Evolutionary conservation across 1,140 invertebrate genomes (phyloP).

Genomic region (Bombus pascuorum): DNA sequence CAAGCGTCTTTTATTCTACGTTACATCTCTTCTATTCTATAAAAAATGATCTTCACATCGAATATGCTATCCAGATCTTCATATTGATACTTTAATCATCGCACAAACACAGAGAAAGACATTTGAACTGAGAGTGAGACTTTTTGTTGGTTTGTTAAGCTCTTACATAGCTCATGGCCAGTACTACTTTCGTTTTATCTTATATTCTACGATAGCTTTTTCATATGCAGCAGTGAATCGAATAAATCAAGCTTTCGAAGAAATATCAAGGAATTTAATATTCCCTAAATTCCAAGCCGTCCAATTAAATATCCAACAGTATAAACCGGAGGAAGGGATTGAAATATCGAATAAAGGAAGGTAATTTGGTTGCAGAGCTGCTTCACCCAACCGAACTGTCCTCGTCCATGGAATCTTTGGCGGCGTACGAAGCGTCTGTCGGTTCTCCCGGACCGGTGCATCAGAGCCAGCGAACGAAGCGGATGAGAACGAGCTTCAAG

Average conservation of each 20-base stretch:
- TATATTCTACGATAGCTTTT: too few species aligned
- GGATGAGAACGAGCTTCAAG: constrained; percentile 98
- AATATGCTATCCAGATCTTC: too few species aligned
- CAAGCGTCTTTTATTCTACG: background rate
- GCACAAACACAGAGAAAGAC: too few species aligned
- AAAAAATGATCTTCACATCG: too few species aligned
- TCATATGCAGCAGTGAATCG: too few species aligned
- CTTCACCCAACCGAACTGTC: constrained; percentile 88
- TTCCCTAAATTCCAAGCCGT: background rate
- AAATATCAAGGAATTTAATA: background rate
- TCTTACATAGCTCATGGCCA: too few species aligned
- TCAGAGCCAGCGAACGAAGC: constrained; percentile 89
- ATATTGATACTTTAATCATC: too few species aligned
- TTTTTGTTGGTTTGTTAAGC: too few species aligned
- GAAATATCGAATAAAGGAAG: constrained; percentile 11
- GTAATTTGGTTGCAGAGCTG: constrained; percentile 83
- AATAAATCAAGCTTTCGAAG: background rate
- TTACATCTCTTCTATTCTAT: background rate
- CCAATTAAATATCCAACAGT: background rate
- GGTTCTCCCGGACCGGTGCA: constrained; percentile 86
- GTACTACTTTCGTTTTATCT: too few species aligned
- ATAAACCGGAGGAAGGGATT: too few species aligned
- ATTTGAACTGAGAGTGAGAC: too few species aligned
- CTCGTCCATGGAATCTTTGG: constrained; percentile 90
- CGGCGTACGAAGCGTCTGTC: constrained; percentile 88